Conservation (phyloP, 2,888 invertebrate species). For the Pycnomerus fuliginosus region DNA sequence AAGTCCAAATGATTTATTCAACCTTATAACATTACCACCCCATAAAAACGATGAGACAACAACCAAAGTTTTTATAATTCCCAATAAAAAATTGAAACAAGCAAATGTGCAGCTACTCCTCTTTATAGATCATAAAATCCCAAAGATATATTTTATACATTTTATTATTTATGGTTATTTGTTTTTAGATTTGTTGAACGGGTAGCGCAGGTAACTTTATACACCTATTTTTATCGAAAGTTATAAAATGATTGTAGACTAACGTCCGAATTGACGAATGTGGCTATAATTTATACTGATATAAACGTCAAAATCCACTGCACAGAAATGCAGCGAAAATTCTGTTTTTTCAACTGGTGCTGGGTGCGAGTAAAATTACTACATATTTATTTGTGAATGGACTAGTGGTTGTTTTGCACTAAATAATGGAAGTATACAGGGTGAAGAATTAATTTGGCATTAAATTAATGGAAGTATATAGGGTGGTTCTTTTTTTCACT, state of each 20-base stretch:
- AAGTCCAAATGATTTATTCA: constrained; percentile 13
- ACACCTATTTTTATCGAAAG: constrained; percentile 3
- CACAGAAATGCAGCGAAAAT: constrained; percentile 1
- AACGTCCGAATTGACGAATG: neutral
- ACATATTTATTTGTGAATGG: too few relatives aligned
- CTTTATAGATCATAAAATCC: constrained; percentile 18
- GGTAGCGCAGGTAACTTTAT: constrained; percentile 2
- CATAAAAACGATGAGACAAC: constrained; percentile 10
- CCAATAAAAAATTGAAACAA: constrained; percentile 11
- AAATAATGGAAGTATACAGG: too few relatives aligned
- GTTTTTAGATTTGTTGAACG: too few relatives aligned
- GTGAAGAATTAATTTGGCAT: too few relatives aligned
- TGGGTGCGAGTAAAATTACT: neutral
- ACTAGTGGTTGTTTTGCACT: too few relatives aligned
- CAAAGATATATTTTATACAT: too few relatives aligned
- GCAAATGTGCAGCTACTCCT: constrained; percentile 7
- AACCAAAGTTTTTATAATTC: constrained; percentile 8
- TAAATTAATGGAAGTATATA: too few relatives aligned
- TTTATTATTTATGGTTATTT: constrained; percentile 11
- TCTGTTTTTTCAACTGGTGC: neutral
- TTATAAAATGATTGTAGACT: constrained; percentile 12
- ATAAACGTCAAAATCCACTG: constrained; percentile 9
- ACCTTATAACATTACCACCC: constrained; percentile 15
- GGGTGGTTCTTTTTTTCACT: too few relatives aligned
- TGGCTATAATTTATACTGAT: constrained; percentile 5